Evolutionary conservation across 1,140 invertebrate species (phyloP).

Genomic region (Drosophila subpulchrella): DNA sequence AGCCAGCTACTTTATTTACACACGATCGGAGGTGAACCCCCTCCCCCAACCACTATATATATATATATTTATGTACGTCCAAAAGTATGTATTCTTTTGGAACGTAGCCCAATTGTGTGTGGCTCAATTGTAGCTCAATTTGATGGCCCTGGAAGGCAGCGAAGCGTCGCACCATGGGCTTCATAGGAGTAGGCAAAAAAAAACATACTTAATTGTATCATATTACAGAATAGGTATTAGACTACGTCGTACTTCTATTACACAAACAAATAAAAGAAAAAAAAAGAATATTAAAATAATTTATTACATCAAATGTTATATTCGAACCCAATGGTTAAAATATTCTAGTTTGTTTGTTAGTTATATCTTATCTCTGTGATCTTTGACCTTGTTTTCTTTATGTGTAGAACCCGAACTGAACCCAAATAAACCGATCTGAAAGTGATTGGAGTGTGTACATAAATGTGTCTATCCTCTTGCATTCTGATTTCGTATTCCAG

Average conservation of each 20-base stretch:
- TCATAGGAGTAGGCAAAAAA: conserved; percentile 10
- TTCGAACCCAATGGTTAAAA: too few relatives aligned
- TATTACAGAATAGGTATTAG: neutral
- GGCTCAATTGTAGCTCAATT: conserved; percentile 72
- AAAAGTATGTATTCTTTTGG: conserved; percentile 31
- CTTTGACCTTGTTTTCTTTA: neutral
- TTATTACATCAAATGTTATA: too few relatives aligned
- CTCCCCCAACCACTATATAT: conserved; percentile 17
- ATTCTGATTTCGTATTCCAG: conserved; percentile 39
- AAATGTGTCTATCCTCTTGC: conserved; percentile 22
- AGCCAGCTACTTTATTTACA: conserved; percentile 58
- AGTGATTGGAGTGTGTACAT: conserved; percentile 30
- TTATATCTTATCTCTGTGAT: neutral
- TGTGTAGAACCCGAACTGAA: conserved; percentile 4
- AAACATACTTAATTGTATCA: neutral
- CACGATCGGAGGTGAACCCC: conserved; percentile 42
- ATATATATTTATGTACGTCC: neutral
- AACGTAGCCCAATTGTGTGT: conserved; percentile 66
- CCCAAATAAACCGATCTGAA: conserved; percentile 27
- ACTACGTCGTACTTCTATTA: too few relatives aligned
- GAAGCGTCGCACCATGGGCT: conserved; percentile 64
- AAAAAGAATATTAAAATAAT: too few relatives aligned
- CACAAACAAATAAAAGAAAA: neutral
- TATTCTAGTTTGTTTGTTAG: too few relatives aligned
- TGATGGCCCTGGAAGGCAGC: conserved; percentile 58